Evolutionary conservation across 2,113 vertebrate genomes (phyloP).

Genomic region (Microcebus murinus): DNA sequence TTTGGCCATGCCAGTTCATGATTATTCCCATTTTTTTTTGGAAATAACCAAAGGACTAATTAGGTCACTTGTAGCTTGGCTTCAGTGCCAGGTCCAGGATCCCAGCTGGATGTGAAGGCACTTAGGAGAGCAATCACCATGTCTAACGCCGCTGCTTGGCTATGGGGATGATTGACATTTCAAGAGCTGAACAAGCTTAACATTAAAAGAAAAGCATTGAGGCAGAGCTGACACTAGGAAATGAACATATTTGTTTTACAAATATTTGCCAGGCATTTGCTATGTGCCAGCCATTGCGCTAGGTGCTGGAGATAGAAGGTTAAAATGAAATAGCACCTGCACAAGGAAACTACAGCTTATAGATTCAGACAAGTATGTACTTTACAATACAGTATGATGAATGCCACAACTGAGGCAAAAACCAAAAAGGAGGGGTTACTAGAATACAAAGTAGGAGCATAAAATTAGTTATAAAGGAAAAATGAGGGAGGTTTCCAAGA

Average conservation of each 20-base stretch:
- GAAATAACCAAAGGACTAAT: constrained; percentile 73
- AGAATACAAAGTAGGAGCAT: neutral
- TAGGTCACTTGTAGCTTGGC: constrained; percentile 72
- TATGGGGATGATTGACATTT: constrained; percentile 70
- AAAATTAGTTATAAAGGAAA: neutral
- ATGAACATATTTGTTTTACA: constrained; percentile 70
- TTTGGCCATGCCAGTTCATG: constrained; percentile 46
- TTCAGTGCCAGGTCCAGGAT: constrained; percentile 29
- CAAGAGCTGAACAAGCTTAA: constrained; percentile 60
- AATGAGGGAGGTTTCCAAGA: neutral
- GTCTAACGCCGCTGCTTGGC: constrained; percentile 60
- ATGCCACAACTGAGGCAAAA: neutral
- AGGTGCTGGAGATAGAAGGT: neutral
- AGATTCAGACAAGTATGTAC: neutral
- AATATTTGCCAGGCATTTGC: constrained; percentile 53
- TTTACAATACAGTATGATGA: neutral
- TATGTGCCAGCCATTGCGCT: constrained; percentile 42
- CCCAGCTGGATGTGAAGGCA: constrained; percentile 68
- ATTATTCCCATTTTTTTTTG: constrained; percentile 65
- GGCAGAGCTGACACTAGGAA: constrained; percentile 64
- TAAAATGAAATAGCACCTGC: neutral
- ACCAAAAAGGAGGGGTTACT: neutral
- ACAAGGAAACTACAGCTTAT: neutral
- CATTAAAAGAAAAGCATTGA: constrained; percentile 68
- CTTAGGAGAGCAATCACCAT: constrained; percentile 73